Evolutionary conservation across 2,888 invertebrate genomes (phyloP).

Genomic region (Allophyes oxyacanthae): DNA sequence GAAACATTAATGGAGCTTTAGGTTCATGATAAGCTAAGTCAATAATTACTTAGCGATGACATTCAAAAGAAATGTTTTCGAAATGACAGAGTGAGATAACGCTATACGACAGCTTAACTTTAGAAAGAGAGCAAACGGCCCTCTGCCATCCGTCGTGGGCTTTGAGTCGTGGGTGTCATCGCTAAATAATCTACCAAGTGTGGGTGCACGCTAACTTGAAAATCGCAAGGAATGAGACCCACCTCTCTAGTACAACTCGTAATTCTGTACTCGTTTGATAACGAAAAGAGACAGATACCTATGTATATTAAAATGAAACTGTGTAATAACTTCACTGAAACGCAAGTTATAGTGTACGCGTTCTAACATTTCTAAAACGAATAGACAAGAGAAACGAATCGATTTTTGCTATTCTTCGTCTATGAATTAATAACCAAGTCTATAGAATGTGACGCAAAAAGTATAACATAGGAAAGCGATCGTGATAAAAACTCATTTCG

Average conservation of each 20-base stretch:
- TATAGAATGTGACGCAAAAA: conserved; percentile 4
- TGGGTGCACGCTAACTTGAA: conserved; percentile 1
- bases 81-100: no score
- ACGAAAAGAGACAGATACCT: neutral
- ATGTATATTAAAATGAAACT: no score
- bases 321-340: neutral
- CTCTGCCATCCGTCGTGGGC: no score
- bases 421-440: conserved; percentile 5
- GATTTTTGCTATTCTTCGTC: neutral
- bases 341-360: conserved; percentile 7
- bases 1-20: no score
- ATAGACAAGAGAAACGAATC: conserved; percentile 11
- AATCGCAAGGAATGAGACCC: neutral
- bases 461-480: conserved; percentile 17
- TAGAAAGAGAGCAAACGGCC: no score
- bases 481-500: conserved; percentile 33
- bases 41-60: no score
- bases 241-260: neutral
- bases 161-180: no score
- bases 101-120: no score
- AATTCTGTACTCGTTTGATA: no score
- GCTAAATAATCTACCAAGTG: no score
- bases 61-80: no score
- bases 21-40: no score
- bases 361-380: conserved; percentile 9